phyloP scores from a whole-genome alignment of 2,888 invertebrate species.

The Dinocampus coccinellae region DNA sequence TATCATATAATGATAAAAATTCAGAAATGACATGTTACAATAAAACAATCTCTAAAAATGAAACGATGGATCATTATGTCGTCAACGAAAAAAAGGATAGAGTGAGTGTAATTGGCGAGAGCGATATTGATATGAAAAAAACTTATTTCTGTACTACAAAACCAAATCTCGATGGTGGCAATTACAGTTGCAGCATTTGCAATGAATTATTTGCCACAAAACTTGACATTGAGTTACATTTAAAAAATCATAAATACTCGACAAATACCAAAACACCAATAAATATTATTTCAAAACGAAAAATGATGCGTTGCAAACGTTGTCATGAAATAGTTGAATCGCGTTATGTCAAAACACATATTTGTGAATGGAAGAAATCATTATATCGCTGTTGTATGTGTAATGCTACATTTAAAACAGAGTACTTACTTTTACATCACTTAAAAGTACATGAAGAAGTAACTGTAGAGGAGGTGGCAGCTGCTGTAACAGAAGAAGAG shows the following conservation, averaged over 20 bases:
- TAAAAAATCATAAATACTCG: constrained; percentile 48
- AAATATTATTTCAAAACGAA: constrained; percentile 31
- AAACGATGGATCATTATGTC: not conserved
- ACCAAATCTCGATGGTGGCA: constrained; percentile 31
- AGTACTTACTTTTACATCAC: constrained; percentile 51
- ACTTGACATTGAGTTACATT: constrained; percentile 57
- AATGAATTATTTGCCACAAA: constrained; percentile 51
- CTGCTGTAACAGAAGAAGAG: not conserved
- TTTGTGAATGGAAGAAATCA: constrained; percentile 50
- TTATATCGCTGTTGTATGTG: constrained; percentile 52
- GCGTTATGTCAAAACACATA: constrained; percentile 59
- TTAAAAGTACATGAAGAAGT: constrained; percentile 51
- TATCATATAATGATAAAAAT: not conserved
- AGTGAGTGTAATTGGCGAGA: not conserved
- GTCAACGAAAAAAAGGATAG: not conserved
- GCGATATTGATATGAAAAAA: not conserved
- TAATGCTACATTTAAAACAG: constrained; percentile 50
- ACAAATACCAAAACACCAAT: not conserved
- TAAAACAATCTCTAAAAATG: not conserved
- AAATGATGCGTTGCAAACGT: constrained; percentile 65
- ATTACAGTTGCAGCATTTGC: constrained; percentile 60
- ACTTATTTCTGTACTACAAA: not conserved
- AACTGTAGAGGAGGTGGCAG: constrained; percentile 44
- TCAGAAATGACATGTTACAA: not conserved
- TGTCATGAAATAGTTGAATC: constrained; percentile 66